These are phyloP conservation scores for Torymus texanus DNA, from an alignment of 2,888 invertebrate genomes.

Conservation along the genomic window DNA sequence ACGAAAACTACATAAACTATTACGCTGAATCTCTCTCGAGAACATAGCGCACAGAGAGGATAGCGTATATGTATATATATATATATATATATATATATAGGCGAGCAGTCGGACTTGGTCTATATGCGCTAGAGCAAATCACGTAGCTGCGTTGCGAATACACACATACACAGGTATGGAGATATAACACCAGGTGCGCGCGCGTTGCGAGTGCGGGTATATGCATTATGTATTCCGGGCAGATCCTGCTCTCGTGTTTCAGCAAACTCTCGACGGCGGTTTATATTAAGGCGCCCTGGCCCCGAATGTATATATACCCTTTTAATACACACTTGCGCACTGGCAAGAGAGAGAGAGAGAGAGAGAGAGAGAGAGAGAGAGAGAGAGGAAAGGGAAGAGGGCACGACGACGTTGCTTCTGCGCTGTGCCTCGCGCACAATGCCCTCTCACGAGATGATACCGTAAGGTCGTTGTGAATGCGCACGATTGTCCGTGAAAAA, in stretches of 20 bases:
- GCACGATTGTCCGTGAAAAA: conserved; percentile 55
- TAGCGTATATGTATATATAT: too few relatives aligned
- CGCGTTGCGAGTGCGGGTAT: background rate
- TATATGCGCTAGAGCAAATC: background rate
- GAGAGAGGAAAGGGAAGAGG: too few relatives aligned
- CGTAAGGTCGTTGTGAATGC: conserved; percentile 56
- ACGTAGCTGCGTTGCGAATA: background rate
- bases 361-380: too few relatives aligned
- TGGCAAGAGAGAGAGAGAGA: too few relatives aligned
- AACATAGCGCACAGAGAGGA: background rate
- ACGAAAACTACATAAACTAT: conserved; percentile 45
- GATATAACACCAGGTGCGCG: background rate
- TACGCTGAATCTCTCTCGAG: conserved; percentile 8
- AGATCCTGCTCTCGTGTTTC: conserved; percentile 49
- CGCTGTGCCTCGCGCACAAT: too few relatives aligned
- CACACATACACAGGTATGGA: background rate
- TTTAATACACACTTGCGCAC: conserved; percentile 17
- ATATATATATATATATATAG: too few relatives aligned
- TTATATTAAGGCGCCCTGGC: conserved; percentile 21
- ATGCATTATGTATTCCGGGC: conserved; percentile 40
- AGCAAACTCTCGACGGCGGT: conserved; percentile 49
- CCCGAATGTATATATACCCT: conserved; percentile 53
- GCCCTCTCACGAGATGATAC: conserved; percentile 45
- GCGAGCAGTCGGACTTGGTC: background rate
- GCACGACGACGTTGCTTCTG: too few relatives aligned